Percentiles rank a stretch among this genome's conserved stretches.
Evolutionary conservation across 1,140 invertebrate species (phyloP).

Genomic region (Zaprionus gabonicus): DNA sequence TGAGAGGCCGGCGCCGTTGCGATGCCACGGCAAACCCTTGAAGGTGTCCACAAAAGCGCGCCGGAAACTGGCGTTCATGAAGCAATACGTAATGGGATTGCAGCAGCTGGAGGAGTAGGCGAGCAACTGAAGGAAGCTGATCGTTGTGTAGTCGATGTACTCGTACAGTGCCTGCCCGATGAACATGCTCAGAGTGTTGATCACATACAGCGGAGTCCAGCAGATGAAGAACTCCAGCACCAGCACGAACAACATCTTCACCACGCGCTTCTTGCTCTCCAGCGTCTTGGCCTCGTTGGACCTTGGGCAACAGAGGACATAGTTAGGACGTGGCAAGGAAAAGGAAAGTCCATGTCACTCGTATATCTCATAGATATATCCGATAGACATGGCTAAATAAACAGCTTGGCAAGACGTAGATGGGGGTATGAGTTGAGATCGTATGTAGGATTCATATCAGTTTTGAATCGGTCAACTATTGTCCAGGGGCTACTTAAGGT

Average conservation of each 20-base stretch:
- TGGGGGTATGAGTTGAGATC: background rate
- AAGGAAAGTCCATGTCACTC: no score
- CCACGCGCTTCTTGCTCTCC: conserved; percentile 88
- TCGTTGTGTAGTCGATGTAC: conserved; percentile 89
- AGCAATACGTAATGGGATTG: conserved; percentile 97
- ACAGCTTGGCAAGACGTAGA: background rate
- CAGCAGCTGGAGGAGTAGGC: conserved; percentile 95
- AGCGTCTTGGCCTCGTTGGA: conserved; percentile 85
- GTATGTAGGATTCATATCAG: conserved; percentile 86
- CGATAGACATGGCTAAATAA: background rate
- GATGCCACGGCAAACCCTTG: conserved; percentile 85
- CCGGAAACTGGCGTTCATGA: conserved; percentile 96
- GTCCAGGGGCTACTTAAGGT: background rate
- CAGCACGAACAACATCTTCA: conserved; percentile 96
- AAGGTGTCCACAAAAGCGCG: conserved; percentile 91
- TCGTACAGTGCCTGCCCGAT: conserved; percentile 89
- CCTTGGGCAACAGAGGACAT: conserved; percentile 25
- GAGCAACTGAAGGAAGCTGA: conserved; percentile 92
- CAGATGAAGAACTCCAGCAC: conserved; percentile 97
- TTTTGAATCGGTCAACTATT: conserved; percentile 90
- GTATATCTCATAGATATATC: background rate
- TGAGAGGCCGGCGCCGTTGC: conserved; percentile 25
- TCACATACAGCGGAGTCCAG: conserved; percentile 95
- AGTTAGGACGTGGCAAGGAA: background rate
- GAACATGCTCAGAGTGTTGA: conserved; percentile 92